Evolutionary conservation across 2,113 vertebrate genomes (phyloP).

Genomic region (Neogale vison): DNA sequence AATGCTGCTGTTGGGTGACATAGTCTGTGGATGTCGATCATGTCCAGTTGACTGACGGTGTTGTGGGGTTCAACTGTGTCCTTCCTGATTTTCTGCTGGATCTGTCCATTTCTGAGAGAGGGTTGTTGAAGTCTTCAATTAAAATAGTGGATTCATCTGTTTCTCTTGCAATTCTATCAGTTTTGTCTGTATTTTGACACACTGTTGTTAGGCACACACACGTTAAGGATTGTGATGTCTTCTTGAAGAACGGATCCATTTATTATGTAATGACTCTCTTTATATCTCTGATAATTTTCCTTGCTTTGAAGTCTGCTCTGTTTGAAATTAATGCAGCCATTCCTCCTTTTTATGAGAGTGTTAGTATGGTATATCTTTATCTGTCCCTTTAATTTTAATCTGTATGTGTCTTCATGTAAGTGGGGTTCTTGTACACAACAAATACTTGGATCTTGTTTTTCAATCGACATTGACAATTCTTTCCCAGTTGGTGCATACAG

Average conservation of each 20-base stretch:
- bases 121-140: not conserved
- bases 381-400: not conserved
- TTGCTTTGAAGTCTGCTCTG: not conserved
- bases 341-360: not conserved
- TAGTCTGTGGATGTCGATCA: not conserved
- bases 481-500: not conserved
- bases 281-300: not conserved
- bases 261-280: not conserved
- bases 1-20: not conserved
- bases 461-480: too few relatives aligned
- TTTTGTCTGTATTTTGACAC: not conserved
- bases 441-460: not conserved
- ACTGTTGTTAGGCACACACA: not conserved
- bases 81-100: not conserved
- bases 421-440: not conserved
- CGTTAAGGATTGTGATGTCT: not conserved
- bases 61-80: not conserved
- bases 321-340: not conserved
- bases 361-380: not conserved
- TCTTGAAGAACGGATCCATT: not conserved
- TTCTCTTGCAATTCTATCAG: not conserved
- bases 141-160: not conserved
- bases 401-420: not conserved
- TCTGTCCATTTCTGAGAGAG: not conserved
- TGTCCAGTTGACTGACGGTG: not conserved